Conservation (phyloP, 2,113 vertebrate genomes). For the Psilopsiagon aurifrons region DNA sequence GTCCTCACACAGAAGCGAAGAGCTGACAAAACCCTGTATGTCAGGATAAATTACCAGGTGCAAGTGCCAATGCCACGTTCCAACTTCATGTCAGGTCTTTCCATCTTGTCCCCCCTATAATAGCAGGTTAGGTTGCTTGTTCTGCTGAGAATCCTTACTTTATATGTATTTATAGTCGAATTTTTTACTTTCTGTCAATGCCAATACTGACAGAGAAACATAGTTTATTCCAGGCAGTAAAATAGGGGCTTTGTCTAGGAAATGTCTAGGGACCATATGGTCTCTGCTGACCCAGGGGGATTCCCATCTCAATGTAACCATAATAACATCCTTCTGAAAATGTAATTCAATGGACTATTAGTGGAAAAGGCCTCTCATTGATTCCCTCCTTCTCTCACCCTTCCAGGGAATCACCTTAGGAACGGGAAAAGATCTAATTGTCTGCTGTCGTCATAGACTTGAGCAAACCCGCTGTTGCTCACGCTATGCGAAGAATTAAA, state of each 20-base stretch:
- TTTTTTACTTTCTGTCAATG: not conserved
- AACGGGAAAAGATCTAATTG: not conserved
- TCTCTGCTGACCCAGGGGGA: not conserved
- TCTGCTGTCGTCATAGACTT: not conserved
- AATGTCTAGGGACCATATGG: not conserved
- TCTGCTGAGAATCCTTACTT: not conserved
- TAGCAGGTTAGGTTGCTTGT: not conserved
- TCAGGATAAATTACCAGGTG: not conserved
- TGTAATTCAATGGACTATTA: not conserved
- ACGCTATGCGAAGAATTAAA: not conserved
- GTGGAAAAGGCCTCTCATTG: not conserved
- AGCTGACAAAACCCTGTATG: not conserved
- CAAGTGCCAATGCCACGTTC: not conserved
- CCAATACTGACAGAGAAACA: not conserved
- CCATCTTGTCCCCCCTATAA: not conserved
- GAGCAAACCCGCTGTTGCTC: not conserved
- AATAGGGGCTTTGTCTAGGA: not conserved
- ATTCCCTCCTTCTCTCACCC: not conserved
- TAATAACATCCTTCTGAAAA: not conserved
- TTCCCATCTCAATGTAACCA: not conserved
- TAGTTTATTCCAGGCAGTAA: not conserved
- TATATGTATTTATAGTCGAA: not conserved
- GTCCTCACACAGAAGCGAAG: not conserved
- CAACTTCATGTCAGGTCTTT: not conserved
- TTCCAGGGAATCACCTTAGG: not conserved